Base-by-base conservation (phyloP, 1,140 invertebrate genomes). In the Pectinophora gossypiella region DNA sequence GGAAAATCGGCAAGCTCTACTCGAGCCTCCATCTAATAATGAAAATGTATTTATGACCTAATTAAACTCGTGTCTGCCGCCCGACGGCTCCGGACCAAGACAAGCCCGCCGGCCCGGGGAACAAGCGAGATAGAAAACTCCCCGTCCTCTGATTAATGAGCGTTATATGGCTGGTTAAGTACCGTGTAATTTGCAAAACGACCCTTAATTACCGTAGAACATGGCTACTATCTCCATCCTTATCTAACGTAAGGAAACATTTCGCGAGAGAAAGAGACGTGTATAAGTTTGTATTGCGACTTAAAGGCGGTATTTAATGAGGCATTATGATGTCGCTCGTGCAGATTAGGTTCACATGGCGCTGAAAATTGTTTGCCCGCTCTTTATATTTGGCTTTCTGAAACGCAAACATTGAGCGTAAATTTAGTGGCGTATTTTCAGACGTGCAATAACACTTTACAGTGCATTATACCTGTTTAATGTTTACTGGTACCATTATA, bases 181-280 rank as follows among this genome's bases (percentile, higher is more conserved):
- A 88, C 87, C 87, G 81, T 89, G 87, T 89, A 89, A 89, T 89
- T 88, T 89, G 87, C 87, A 89, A 89, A 89, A 88, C 87, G 85
- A 88, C 75, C 83, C 87, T 87, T 89, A 88, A 89, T 89, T 89
- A 88, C 83, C 83, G 73, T 70, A 66, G 77, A 82, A 81, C 78
- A 76, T 61, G 71, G 76, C 77, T 84, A 79, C 81, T 74, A 71
- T 72, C 61, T 55, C 71, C 62, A 59, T 83, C 80, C 70, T 73
- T 79, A 72, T 85, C 75, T 60, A 52, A 10, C 59, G 23, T 21
- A 12, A 40, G 43, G 57, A 51, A 40, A 59, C 51, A 19, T 36
- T 35, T 36, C 45, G 32, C 16, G 73, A 45, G 57, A 20, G 74
- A 84, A 58, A 48, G 76, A 63, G 79, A 72, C 12, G 48, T 42